Evolutionary conservation across 2,888 invertebrate genomes (phyloP).

Genomic region (Exephanes ischioxanthus): DNA sequence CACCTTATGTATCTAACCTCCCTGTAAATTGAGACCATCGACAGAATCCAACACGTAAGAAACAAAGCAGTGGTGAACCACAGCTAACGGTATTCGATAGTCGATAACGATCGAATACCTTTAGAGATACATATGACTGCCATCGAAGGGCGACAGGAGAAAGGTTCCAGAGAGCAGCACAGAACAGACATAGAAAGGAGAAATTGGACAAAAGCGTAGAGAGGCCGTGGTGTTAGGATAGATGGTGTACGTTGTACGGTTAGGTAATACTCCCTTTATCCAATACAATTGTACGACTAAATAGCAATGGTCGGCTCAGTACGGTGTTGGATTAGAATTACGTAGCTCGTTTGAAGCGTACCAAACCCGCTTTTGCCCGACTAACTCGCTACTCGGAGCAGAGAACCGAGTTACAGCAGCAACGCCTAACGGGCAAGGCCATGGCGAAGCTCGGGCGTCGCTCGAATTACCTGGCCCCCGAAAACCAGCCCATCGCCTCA

Average conservation of each 20-base stretch:
- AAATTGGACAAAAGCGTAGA: slow-evolving; percentile 47
- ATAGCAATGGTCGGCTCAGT: slow-evolving; percentile 80
- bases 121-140: not conserved
- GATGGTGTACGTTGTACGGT: slow-evolving; percentile 27
- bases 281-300: slow-evolving; percentile 81
- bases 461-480: slow-evolving; percentile 66
- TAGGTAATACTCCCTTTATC: slow-evolving; percentile 76
- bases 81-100: not conserved
- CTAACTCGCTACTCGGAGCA: slow-evolving; percentile 58
- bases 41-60: not conserved
- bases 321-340: slow-evolving; percentile 83
- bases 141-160: not conserved
- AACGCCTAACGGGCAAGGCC: slow-evolving; percentile 58
- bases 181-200: slow-evolving; percentile 4
- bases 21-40: not conserved
- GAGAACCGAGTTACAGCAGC: slow-evolving; percentile 37
- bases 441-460: slow-evolving; percentile 38
- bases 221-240: slow-evolving; percentile 35
- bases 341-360: slow-evolving; percentile 82
- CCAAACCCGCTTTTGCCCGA: slow-evolving; percentile 70
- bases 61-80: not conserved
- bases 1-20: not conserved
- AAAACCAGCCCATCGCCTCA: slow-evolving; percentile 63
- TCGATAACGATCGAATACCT: not conserved
- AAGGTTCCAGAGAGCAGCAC: not conserved